Evolutionary conservation across 1,140 invertebrate genomes (phyloP).

Genomic region (Oncopodura yosiiana): DNA sequence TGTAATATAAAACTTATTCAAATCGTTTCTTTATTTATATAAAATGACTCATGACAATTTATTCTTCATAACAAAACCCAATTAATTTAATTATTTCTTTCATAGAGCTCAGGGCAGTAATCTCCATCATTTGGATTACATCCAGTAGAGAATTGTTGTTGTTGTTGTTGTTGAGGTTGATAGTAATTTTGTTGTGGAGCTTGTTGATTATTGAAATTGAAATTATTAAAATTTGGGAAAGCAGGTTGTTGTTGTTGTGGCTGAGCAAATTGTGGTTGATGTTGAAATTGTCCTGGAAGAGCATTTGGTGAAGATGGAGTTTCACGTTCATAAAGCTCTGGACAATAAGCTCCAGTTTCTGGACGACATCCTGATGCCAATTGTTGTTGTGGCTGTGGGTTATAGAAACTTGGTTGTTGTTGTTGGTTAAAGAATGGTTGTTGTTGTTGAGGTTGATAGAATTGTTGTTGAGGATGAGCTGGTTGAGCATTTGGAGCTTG

Average conservation of each 20-base stretch:
- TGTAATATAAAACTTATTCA: no score
- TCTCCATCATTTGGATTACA: background rate
- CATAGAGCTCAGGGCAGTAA: no score
- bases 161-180: conserved; percentile 27
- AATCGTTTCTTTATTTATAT: no score
- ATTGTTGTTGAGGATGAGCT: background rate
- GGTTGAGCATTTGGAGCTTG: conserved; percentile 30
- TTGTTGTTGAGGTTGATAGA: conserved; percentile 7
- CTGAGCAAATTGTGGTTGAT: background rate
- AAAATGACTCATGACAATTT: no score
- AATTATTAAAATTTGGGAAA: conserved; percentile 7
- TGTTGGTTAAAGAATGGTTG: background rate
- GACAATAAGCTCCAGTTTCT: no score
- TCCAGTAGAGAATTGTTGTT: background rate
- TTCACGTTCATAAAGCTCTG: no score
- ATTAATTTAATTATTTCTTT: no score
- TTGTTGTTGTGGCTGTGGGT: conserved; percentile 2
- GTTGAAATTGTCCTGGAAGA: background rate
- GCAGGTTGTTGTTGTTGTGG: conserved; percentile 11
- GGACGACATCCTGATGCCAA: no score
- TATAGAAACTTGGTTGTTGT: conserved; percentile 41
- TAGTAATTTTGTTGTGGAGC: conserved; percentile 5
- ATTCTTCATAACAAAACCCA: background rate
- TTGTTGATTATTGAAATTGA: conserved; percentile 2
- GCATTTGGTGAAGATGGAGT: background rate